Percentiles rank a stretch among this genome's conserved stretches.
Evolutionary conservation across 2,797 vertebrate species (phyloP).

Genomic region (Menidia menidia): DNA sequence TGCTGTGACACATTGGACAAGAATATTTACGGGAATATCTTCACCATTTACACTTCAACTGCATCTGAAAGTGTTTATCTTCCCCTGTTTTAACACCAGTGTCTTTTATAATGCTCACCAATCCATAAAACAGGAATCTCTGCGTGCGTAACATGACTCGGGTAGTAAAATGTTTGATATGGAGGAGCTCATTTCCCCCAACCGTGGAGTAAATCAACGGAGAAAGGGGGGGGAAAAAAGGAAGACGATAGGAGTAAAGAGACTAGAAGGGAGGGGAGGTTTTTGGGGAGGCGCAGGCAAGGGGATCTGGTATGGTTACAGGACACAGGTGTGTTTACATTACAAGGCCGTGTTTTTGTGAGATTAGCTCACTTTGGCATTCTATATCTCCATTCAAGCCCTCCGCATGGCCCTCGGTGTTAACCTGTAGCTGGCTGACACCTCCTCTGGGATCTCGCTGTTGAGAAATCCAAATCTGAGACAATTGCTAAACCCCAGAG

Average conservation of each 20-base stretch:
- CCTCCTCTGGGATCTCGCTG: conserved; percentile 40
- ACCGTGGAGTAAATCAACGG: conserved; percentile 27
- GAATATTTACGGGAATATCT: conserved; percentile 27
- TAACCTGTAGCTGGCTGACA: conserved; percentile 43
- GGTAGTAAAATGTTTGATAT: conserved; percentile 1
- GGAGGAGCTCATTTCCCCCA: conserved; percentile 6
- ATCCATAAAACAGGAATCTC: conserved; percentile 15
- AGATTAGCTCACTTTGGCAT: conserved; percentile 42
- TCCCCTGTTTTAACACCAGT: neutral
- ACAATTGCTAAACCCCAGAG: conserved; percentile 20
- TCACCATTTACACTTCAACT: conserved; percentile 20
- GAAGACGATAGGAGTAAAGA: conserved; percentile 4
- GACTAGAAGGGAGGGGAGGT: conserved; percentile 9
- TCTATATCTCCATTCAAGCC: conserved; percentile 35
- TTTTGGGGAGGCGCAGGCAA: neutral
- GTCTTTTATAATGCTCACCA: neutral
- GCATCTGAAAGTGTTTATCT: conserved; percentile 28
- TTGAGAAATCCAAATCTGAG: conserved; percentile 35
- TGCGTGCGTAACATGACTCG: conserved; percentile 8
- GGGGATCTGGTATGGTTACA: conserved; percentile 40
- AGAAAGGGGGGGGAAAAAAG: neutral
- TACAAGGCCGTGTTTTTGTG: conserved; percentile 44
- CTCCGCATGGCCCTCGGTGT: conserved; percentile 24
- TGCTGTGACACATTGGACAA: neutral
- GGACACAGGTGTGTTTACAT: conserved; percentile 74